phyloP scores from a whole-genome alignment of 1,140 invertebrate genomes.

The Arion vulgaris region DNA sequence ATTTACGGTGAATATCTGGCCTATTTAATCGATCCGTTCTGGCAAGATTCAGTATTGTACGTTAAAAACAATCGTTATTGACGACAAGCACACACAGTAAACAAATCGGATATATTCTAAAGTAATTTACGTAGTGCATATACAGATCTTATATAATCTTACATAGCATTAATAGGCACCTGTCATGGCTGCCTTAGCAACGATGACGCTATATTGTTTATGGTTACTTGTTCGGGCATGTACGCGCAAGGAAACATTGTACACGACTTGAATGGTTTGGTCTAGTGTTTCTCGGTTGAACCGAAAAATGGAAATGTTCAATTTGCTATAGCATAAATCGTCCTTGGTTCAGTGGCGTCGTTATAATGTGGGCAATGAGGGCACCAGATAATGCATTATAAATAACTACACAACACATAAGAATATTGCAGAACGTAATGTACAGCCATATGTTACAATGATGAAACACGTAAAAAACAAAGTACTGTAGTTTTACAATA shows the following conservation, averaged over 20 bases:
- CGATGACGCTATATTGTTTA: background rate
- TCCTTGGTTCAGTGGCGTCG: too few species aligned
- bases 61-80: background rate
- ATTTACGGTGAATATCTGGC: background rate
- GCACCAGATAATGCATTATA: too few species aligned
- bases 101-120: background rate
- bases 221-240: background rate
- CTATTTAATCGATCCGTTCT: background rate
- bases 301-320: too few species aligned
- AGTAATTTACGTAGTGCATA: background rate
- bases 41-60: background rate
- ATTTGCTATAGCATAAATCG: too few species aligned
- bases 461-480: too few species aligned
- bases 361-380: too few species aligned
- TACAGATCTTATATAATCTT: background rate
- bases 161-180: background rate
- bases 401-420: too few species aligned
- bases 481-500: too few species aligned
- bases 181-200: background rate
- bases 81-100: background rate
- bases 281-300: too few species aligned
- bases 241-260: background rate
- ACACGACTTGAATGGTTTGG: too few species aligned
- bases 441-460: too few species aligned
- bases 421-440: too few species aligned